These are phyloP conservation scores for Nezara viridula DNA, from an alignment of 2,888 invertebrate species.

Conservation along the genomic window DNA sequence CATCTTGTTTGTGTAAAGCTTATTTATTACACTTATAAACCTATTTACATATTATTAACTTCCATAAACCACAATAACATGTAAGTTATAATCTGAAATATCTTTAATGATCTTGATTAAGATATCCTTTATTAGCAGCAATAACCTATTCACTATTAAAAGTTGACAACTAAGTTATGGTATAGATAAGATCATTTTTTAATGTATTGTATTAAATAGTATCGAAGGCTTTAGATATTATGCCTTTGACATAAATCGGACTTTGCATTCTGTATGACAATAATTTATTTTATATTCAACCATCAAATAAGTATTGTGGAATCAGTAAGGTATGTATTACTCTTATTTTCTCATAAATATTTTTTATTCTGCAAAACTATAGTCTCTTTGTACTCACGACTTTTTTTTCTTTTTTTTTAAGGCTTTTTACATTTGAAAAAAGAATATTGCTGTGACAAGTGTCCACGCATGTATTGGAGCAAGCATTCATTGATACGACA, in stretches of 20 bases:
- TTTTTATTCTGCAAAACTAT: not conserved
- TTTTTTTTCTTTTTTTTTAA: not conserved
- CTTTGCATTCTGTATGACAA: not conserved
- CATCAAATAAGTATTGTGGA: not conserved
- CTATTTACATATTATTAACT: too few species aligned
- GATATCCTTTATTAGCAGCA: too few species aligned
- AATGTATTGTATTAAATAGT: too few species aligned
- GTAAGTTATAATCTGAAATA: too few species aligned
- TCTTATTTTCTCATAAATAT: not conserved
- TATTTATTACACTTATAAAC: too few species aligned
- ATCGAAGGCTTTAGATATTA: too few species aligned
- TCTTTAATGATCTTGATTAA: too few species aligned
- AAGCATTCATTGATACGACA: slow-evolving; percentile 62
- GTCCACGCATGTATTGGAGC: slow-evolving; percentile 62
- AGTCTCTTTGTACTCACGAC: not conserved
- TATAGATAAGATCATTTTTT: too few species aligned
- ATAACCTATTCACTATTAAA: too few species aligned
- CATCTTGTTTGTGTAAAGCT: not conserved
- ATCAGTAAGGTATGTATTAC: not conserved
- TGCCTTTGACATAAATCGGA: too few species aligned
- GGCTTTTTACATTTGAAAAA: slow-evolving; percentile 10
- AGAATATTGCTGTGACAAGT: slow-evolving; percentile 61
- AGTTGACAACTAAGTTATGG: too few species aligned
- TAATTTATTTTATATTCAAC: not conserved
- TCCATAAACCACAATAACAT: too few species aligned